A percentile compares a stretch with the other conserved stretches of the same genome.
Conservation (phyloP, 2,888 invertebrate genomes). For the Synanthedon myopaeformis region DNA sequence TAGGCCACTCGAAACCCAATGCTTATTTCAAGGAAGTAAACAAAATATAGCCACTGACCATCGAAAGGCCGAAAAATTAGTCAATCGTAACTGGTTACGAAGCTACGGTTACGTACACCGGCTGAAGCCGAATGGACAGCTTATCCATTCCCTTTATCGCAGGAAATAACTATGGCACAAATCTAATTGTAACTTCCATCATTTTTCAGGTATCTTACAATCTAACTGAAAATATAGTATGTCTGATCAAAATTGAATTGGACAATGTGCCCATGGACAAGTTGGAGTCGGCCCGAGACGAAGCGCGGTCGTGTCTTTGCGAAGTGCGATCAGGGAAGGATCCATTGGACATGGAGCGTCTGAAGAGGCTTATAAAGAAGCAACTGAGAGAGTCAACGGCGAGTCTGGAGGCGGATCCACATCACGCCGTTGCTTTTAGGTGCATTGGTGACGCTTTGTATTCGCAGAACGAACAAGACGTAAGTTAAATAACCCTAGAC, state of each 20-base stretch:
- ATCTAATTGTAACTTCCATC: not conserved
- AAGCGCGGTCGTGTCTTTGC: slow-evolving; percentile 49
- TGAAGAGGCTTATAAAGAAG: slow-evolving; percentile 79
- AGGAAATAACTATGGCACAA: no score
- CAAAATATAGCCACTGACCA: no score
- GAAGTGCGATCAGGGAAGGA: slow-evolving; percentile 40
- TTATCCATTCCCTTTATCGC: slow-evolving; percentile 11
- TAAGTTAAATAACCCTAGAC: slow-evolving; percentile 31
- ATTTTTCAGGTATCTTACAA: slow-evolving; percentile 74
- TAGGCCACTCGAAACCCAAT: no score
- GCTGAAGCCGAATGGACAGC: no score
- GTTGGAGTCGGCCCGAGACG: slow-evolving; percentile 71
- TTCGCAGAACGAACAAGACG: slow-evolving; percentile 78
- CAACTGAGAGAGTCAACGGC: slow-evolving; percentile 77
- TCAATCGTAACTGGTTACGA: no score
- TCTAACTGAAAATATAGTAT: slow-evolving; percentile 78
- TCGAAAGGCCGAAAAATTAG: no score
- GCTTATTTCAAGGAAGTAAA: no score
- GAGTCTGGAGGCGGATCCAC: slow-evolving; percentile 81
- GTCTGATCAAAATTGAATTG: slow-evolving; percentile 77
- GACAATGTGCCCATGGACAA: slow-evolving; percentile 81
- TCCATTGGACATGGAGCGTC: slow-evolving; percentile 79
- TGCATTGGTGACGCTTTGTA: slow-evolving; percentile 88
- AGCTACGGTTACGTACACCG: no score
- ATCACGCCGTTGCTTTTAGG: slow-evolving; percentile 80